Percentiles rank a stretch among this genome's conserved stretches.
Conservation (phyloP, 1,140 invertebrate species). For the Caenorhabditis inopinata region DNA sequence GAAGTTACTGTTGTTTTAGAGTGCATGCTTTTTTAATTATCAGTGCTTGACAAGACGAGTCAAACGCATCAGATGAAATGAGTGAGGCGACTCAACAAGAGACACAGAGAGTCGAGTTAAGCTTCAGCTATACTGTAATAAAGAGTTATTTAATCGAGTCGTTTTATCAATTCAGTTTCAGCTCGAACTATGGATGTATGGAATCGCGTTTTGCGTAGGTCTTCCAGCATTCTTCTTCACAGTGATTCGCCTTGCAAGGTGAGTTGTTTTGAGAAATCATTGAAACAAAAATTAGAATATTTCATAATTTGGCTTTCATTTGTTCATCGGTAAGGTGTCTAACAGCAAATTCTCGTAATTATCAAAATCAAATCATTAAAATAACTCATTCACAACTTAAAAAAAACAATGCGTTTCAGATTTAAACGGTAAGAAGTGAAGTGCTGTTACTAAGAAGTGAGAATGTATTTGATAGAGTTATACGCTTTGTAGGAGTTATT, state of each 20-base stretch:
- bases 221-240: conserved; percentile 33
- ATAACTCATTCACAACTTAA: too few relatives aligned
- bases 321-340: too few relatives aligned
- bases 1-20: neutral
- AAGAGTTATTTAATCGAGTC: too few relatives aligned
- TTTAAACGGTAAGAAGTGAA: neutral
- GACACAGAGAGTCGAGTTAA: neutral
- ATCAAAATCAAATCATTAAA: too few relatives aligned
- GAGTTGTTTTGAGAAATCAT: neutral
- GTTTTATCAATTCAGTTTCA: neutral
- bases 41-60: neutral
- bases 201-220: conserved; percentile 17
- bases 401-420: neutral
- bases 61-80: neutral
- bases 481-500: neutral
- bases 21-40: neutral
- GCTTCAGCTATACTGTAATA: conserved; percentile 7
- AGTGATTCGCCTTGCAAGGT: conserved; percentile 14
- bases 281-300: neutral
- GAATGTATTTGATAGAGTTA: neutral
- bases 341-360: too few relatives aligned
- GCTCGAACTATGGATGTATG: conserved; percentile 40
- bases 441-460: neutral
- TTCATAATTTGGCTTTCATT: neutral
- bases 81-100: conserved; percentile 19